phyloP scores from a whole-genome alignment of 2,888 invertebrate species.

The Germaria angustata region DNA sequence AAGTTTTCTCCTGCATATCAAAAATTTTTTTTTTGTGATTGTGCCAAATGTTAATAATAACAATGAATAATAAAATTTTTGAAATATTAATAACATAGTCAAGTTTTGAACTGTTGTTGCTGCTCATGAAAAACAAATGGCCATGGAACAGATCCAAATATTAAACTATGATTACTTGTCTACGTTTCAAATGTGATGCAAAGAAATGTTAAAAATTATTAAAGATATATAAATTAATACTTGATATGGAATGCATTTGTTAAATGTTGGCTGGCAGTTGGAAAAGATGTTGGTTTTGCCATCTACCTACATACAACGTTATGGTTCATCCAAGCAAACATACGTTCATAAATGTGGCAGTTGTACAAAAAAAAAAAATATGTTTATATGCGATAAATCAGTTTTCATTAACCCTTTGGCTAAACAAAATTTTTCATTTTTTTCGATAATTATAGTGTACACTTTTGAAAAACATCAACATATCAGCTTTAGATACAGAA shows the following conservation, averaged over 20 bases:
- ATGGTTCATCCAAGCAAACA: neutral
- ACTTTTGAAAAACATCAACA: conserved; percentile 69
- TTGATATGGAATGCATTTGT: conserved; percentile 61
- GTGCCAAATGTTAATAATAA: neutral
- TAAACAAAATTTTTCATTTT: conserved; percentile 73
- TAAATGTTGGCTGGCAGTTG: conserved; percentile 47
- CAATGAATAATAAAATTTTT: neutral
- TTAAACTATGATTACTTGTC: conserved; percentile 52
- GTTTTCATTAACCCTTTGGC: conserved; percentile 74
- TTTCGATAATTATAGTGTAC: conserved; percentile 75
- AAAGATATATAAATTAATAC: conserved; percentile 51
- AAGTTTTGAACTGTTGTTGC: conserved; percentile 22
- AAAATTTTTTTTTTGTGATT: neutral
- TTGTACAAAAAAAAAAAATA: conserved; percentile 30
- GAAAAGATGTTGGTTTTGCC: conserved; percentile 37
- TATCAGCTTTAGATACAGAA: conserved; percentile 71
- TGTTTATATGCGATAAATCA: conserved; percentile 74
- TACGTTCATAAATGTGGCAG: conserved; percentile 42
- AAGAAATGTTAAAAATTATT: conserved; percentile 25
- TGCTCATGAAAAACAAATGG: conserved; percentile 19
- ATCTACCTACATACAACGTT: conserved; percentile 32
- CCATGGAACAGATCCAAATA: neutral
- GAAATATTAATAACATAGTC: conserved; percentile 18
- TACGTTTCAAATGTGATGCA: conserved; percentile 54
- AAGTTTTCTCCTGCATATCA: too few species aligned